Evolutionary conservation across 2,797 vertebrate genomes (phyloP), one percentile per base, ranked within the genome.

Genomic region (Melanotaenia parkinsoni): DNA sequence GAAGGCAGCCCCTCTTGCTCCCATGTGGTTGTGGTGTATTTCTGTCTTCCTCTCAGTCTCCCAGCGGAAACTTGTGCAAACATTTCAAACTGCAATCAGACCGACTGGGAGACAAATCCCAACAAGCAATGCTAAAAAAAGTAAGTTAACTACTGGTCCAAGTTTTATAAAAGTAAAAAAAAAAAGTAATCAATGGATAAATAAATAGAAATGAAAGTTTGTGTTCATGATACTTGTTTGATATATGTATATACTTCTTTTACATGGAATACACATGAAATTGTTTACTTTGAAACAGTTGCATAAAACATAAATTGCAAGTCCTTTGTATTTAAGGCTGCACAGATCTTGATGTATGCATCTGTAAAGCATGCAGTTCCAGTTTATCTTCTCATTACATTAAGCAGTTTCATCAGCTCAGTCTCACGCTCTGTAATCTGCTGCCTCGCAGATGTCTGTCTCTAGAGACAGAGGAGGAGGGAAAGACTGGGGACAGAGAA

Each of bases 11-110:
- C 51, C 54, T 63, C 50, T 20, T 32, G 45, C 71, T 91, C 87
- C 88, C 87, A 74, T 53, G 87, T 59, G 78, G 70, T 71, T 77
- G 70, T 61, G 18, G 76, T 76, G 77, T 88, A 89, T 91, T 90
- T 91, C 63, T 50, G 84, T 81, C 85, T 58, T 13, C 45, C 65
- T 86, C 8, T 2, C 54, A 14, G 72, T 86, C 83, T 88, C 88
- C 88, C 78, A 80, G 76, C 0, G 70, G 89, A 89, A 45, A 59
- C 65, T 50, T 8, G 2, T 71, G 56, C 50, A 58, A 80, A 72
- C 60, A 57, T 78, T 80, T 89, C 70, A 74, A 67, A 87, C 74
- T 81, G 67, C 76, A 63, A 70, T 20, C 65, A 79, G 50, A 13
- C 81, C 38, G 38, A 56, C 57, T 63, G 72, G 53, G 69, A 82